A percentile compares a stretch with the other conserved stretches of the same genome.
These are phyloP conservation scores for Gila orcuttii DNA, from an alignment of 2,113 vertebrate genomes.

Conservation along the genomic window DNA sequence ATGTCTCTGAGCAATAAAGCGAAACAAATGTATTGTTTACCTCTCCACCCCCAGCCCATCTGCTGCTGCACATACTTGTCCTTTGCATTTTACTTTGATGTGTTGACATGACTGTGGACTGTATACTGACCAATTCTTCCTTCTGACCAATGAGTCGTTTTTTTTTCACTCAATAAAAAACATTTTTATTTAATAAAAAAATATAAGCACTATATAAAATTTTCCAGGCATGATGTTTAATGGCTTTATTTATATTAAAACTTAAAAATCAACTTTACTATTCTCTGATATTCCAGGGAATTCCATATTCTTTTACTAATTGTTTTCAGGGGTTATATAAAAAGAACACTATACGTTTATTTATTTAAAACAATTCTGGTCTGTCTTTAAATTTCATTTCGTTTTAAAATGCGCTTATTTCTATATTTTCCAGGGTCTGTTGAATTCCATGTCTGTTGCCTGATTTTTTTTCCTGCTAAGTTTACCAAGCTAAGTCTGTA, in stretches of 20 bases:
- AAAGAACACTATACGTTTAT: background rate
- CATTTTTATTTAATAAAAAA: background rate
- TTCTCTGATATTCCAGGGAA: background rate
- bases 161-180: background rate
- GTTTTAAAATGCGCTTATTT: background rate
- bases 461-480: background rate
- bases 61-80: background rate
- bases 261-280: background rate
- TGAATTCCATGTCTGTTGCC: background rate
- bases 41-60: conserved; percentile 32
- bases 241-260: background rate
- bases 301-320: background rate
- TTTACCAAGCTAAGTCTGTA: background rate
- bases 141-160: background rate
- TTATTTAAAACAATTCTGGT: background rate
- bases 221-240: background rate
- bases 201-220: background rate
- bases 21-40: conserved; percentile 35
- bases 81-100: background rate
- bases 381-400: background rate
- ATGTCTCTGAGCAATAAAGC: conserved; percentile 13
- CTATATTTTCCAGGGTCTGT: background rate
- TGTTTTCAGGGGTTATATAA: too few species aligned
- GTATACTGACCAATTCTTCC: background rate
- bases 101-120: background rate